Evolutionary conservation across 1,140 invertebrate genomes (phyloP).

Genomic region (Polyergus mexicanus): DNA sequence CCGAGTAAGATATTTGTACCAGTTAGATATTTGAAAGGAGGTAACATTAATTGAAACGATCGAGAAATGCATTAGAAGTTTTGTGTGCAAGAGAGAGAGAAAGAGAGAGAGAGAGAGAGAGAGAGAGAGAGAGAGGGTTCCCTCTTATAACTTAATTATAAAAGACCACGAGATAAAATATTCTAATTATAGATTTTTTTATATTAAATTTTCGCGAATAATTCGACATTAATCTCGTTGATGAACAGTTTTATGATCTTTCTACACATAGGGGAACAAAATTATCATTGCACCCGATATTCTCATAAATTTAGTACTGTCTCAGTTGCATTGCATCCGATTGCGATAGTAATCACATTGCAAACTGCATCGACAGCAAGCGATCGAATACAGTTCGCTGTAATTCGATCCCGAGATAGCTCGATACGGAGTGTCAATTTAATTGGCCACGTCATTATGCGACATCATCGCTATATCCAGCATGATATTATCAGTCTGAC

Average conservation of each 20-base stretch:
- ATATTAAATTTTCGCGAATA: neutral
- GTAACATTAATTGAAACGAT: neutral
- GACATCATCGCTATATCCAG: neutral
- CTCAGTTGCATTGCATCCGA: neutral
- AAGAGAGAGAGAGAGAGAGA: too few species aligned
- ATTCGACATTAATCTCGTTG: neutral
- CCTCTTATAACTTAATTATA: neutral
- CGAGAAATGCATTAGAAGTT: neutral
- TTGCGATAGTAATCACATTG: constrained; percentile 16
- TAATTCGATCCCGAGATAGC: constrained; percentile 40
- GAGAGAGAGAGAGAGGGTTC: too few species aligned
- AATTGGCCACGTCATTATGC: constrained; percentile 38
- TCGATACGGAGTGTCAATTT: constrained; percentile 22
- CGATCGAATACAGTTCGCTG: constrained; percentile 10
- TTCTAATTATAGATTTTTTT: neutral
- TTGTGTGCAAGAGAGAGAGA: too few species aligned
- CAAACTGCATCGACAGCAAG: constrained; percentile 4
- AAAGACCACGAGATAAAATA: neutral
- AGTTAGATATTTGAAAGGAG: neutral
- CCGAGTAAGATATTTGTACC: neutral
- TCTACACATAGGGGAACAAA: neutral
- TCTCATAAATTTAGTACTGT: neutral
- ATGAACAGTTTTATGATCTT: neutral
- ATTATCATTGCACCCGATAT: neutral
- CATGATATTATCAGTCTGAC: neutral